Evolutionary conservation across 2,888 invertebrate species (phyloP), one percentile per base, ranked within the genome.

Genomic region (Cryptophagus acutangulus): DNA sequence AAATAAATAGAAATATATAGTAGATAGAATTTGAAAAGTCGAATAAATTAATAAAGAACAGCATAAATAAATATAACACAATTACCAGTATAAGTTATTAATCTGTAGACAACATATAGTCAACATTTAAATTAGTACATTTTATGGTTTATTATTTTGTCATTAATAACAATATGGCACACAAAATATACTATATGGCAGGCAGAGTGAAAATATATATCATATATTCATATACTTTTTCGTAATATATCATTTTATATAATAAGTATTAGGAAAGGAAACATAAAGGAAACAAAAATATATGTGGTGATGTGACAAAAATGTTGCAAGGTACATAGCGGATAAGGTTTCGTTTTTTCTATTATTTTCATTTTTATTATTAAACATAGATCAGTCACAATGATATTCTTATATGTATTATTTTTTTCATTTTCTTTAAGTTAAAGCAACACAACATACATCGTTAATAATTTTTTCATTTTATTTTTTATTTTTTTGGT

Each of bases 381-480:
- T 33, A 52, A 65, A 63, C 63, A 63, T 62, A 63, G 64, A 60
- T 62, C 66, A 65, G 65, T 66, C 65, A 66, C 65, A 63, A 66
- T 66, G 63, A 66, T 49, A 45, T n/a, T 47, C 17, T 45, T 31
- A 31, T 31, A 31, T n/a, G 49, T 51, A 48, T 45, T 49, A 54
- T 58, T n/a, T n/a, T n/a, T n/a, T n/a, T n/a, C n/a, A n/a, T n/a
- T n/a, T n/a, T n/a, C n/a, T n/a, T n/a, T 59, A 59, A 65, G 63
- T 65, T n/a, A 67, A 68, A 70, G 69, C 69, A 68, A 68, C 68
- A 70, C 69, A 70, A 70, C 69, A 69, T 68, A 67, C 65, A 67
- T 51, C 48, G 63, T 64, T 56, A 63, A 60, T 64, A 57, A 58
- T 63, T 61, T 54, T 58, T 60, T 59, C n/a, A n/a, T n/a, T n/a